Percentiles rank a stretch among this genome's conserved stretches.
Evolutionary conservation across 2,797 vertebrate species (phyloP).

Genomic region (Cephalopachus bancanus): DNA sequence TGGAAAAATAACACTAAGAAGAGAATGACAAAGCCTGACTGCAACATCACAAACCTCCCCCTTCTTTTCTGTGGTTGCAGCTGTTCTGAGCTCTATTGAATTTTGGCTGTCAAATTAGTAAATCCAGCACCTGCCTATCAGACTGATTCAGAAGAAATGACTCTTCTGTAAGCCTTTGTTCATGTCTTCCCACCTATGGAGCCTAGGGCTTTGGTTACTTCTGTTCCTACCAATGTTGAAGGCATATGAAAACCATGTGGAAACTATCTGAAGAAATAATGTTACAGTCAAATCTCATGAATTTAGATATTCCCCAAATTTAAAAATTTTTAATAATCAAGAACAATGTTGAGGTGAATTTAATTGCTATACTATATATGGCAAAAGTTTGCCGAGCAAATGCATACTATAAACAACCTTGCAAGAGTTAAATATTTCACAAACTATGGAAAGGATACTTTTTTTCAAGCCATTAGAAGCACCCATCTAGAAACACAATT

Average conservation of each 20-base stretch:
- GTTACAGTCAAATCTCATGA: neutral
- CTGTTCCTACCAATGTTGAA: neutral
- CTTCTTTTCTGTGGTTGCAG: constrained; percentile 15
- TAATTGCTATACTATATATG: neutral
- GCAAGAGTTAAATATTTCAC: neutral
- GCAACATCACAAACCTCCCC: neutral
- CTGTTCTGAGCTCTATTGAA: neutral
- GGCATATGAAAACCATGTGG: neutral
- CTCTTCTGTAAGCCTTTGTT: neutral
- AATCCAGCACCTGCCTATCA: constrained; percentile 40
- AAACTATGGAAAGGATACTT: neutral
- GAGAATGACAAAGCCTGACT: constrained; percentile 6
- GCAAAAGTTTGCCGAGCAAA: constrained; percentile 17
- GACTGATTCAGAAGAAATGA: neutral
- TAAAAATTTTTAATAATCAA: neutral
- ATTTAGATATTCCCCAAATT: neutral
- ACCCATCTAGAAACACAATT: neutral
- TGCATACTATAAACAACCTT: neutral
- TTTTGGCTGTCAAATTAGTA: constrained; percentile 11
- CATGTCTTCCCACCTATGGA: neutral
- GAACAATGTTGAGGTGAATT: neutral
- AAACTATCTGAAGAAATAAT: constrained; percentile 27
- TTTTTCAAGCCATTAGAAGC: neutral
- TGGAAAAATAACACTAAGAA: neutral
- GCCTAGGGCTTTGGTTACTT: neutral